Evolutionary conservation across 2,888 invertebrate genomes (phyloP), one percentile per base, ranked within the genome.

Genomic region (Cephus pulcher): DNA sequence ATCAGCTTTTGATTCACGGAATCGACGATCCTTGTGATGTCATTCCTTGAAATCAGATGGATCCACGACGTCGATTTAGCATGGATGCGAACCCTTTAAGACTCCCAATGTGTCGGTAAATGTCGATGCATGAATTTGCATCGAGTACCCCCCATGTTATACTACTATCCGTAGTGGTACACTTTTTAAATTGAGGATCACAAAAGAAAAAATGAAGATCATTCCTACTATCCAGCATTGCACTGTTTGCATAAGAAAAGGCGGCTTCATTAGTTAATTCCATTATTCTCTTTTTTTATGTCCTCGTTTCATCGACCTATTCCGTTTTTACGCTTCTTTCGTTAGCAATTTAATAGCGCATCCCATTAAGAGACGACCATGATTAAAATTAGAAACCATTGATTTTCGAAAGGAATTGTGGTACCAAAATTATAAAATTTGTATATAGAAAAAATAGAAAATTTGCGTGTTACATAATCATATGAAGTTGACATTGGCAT

Each of bases 321-420:
- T 34, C 9, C 4, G 15, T 76, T 76, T 71, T 71, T 35, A n/a
- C 34, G 34, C 33, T 40, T 76, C 30, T 74, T 56, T 32, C 73
- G 70, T 34, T 76, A 34, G 76, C 76, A 69, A 35, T 79, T 79
- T 79, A 79, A 79, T 79, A 79, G 74, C 76, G 76, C 73, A 74
- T 35, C 79, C 74, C 79, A 74, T 79, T 79, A 79, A 76, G 79
- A 40, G 56, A 76, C 34, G 73, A 76, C 78, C 70, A 74, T 74
- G 74, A 74, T 74, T 74, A 74, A 74, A 74, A 23, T 35, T 6
- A 12, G 34, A 40, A 74, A 12, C 15, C 23, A 15, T n/a, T 34
- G 68, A 32, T 69, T 30, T 23, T 75, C 35, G 35, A 74, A 23
- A 35, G 30, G 9, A 11, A 2, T 40, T 23, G 9, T 56, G 9